These are phyloP conservation scores for Drosophila seguyi DNA, from an alignment of 1,140 invertebrate species.

Conservation along the genomic window DNA sequence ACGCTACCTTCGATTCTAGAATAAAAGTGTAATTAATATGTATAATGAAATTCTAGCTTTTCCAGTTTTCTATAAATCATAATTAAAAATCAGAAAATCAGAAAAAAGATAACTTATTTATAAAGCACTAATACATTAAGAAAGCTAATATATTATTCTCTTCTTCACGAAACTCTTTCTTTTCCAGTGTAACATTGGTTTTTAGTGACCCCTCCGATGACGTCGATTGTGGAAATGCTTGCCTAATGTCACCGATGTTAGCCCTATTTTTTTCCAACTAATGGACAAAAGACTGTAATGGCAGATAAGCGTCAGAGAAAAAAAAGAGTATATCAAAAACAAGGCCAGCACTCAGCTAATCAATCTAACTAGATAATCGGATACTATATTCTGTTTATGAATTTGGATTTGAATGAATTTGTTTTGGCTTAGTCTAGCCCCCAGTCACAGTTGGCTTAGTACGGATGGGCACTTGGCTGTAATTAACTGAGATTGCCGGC, in stretches of 20 bases:
- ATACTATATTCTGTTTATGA: background rate
- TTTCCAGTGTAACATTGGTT: background rate
- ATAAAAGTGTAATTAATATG: too few relatives aligned
- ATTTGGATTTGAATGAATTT: slow-evolving; percentile 8
- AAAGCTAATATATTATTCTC: background rate
- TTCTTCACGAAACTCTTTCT: background rate
- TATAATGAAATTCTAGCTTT: too few relatives aligned
- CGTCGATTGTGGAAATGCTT: background rate
- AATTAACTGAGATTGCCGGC: slow-evolving; percentile 27
- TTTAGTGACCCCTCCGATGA: background rate
- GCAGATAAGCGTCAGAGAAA: slow-evolving; percentile 16
- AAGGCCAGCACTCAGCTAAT: slow-evolving; percentile 25
- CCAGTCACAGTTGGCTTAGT: slow-evolving; percentile 32
- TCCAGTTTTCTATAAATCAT: too few relatives aligned
- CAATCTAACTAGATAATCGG: slow-evolving; percentile 30
- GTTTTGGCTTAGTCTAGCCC: slow-evolving; percentile 5
- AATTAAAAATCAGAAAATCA: too few relatives aligned
- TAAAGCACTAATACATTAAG: background rate
- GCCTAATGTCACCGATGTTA: background rate
- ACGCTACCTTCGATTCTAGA: too few relatives aligned
- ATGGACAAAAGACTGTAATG: slow-evolving; percentile 18
- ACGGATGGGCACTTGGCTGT: slow-evolving; percentile 3
- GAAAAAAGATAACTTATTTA: too few relatives aligned
- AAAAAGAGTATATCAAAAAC: slow-evolving; percentile 1
- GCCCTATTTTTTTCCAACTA: slow-evolving; percentile 22